Base-by-base conservation (phyloP, 2,888 invertebrate species). In the Tetanocera ferruginea region DNA sequence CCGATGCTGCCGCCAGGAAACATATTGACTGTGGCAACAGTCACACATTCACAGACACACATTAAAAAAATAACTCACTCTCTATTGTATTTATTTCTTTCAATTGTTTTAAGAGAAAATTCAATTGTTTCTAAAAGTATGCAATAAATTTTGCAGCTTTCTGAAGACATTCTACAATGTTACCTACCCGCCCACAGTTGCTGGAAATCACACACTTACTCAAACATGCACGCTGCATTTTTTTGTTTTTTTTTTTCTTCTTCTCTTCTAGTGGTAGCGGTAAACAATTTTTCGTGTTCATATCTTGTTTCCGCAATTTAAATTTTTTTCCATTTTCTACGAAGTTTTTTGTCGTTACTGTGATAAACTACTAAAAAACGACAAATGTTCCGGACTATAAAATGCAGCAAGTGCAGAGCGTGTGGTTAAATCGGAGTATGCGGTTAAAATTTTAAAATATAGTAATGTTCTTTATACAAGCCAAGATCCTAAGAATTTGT, bases 41-140 rank as follows among this genome's bases (percentile, higher is more conserved):
- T 34, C 23, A 66, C 43, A 34, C 9, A 37, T 6, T 6, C 37
- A 17, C 9, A 37, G 6, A n/a, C 37, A 17, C 34, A 37, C 9
- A 37, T 9, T n/a, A 4, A 14, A 43, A 19, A 31, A 34, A 14
- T 8, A 37, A 19, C 34, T 11, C 37, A 19, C 34, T 11, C 37
- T n/a, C 67, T 49, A 8, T 75, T 66, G 64, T 34, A 11, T 25
- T 52, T 55, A 19, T 25, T 52, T 67, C 31, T 66, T 55, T 43
- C 67, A 67, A 75, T 75, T 67, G 74, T 75, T 67, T 75, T 66
- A 17, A 34, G 14, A 52, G 55, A 62, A 75, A 55, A 67, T 75
- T 75, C 75, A 75, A 75, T 75, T 75, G 75, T 67, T 34, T 43
- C 55, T 66, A 52, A 66, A 52, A 75, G 75, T 67, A 75, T 75